Base-by-base conservation (phyloP, 2,888 invertebrate genomes). In the Mimachlamys varia region DNA sequence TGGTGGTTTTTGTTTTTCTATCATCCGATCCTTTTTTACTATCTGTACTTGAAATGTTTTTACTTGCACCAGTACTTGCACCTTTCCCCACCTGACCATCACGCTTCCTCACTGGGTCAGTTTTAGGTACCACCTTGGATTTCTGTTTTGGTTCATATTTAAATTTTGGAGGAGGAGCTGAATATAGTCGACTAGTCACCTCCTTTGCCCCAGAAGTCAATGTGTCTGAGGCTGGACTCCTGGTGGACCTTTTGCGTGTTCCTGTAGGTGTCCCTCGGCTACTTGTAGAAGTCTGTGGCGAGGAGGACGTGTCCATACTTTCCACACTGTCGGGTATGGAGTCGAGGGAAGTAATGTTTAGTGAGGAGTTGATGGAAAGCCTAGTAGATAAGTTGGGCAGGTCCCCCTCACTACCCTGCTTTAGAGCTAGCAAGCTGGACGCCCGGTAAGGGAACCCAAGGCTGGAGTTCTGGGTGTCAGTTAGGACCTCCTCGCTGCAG, bases 141-240 rank as follows among this genome's bases (percentile, higher is more conserved):
- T 91, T 93, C 10, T 38, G 33, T 91, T 93, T 94, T 38, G 93
- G 93, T 49, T 93, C 93, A 93, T 93, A 93, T 90, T 93, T 94
- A 88, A 94, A 94, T 89, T 94, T 93, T 15, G 95, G 94, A 44
- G 92, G 91, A 37, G 93, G 93, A 44, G 94, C 92, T 92, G 93
- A 90, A 90, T 95, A 95, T 49, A 95, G 92, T 53, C 95, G 91
- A 87, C 94, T 93, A 3, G 95, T 95, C 0, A 95, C 95, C 89
- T 93, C 92, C 91, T 92, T 92, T 19, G 94, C 92, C 76, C 89
- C 91, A 38, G 89, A 89, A 37, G 92, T 90, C 15, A 93, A 87
- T 62, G 87, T 92, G 0, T 44, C 58, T 10, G 88, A 27, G 13
- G 87, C 87, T 38, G 50, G 33, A 44, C n/a, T 89, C 90, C 55